Base-by-base conservation (phyloP, 1,140 invertebrate genomes). In the Uloborus diversus region DNA sequence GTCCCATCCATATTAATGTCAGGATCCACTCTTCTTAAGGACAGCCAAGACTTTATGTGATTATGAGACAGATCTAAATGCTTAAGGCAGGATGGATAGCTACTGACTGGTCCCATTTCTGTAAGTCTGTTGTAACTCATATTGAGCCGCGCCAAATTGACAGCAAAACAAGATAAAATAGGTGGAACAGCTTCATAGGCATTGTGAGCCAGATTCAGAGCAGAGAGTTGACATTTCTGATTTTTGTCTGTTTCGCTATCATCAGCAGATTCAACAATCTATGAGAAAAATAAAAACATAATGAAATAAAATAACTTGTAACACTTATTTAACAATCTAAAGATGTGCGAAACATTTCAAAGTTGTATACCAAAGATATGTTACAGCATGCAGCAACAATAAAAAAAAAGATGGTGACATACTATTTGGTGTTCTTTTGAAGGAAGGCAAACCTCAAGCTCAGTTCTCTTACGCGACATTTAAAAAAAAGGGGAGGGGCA, bases 51-150 rank as follows among this genome's bases (percentile, higher is more conserved):
- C 0, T 91, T 91, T 64, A 99, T 95, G 85, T 93, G 92, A 87
- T 99, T 99, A 85, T 97, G 93, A 9, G 94, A 96, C 20, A 99
- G 87, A 87, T 99, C 97, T 1, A 99, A 86, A 85, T 97, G 96
- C 81, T 96, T 94, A 0, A 99, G 86, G 57, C 90, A 92, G 47
- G 91, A 90, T 2, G 97, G 97, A 86, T 96, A 96, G 53, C 93
- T 93, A 9, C 93, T 94, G 35, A 98, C 93, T 83, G 94, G 92
- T 14, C 95, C 95, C 92, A 96, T 94, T 64, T 86, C 84, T 14
- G 79, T 85, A n/a, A 87, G 80, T 82, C 84, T 87, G 88, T 99
- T 99, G 85, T 95, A 94, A 14, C 95, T 92, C 88, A 99, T 91
- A 85, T 97, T 97, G 0, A 99, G 88, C 35, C 95, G 89, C 0